Conservation (phyloP, 2,888 invertebrate species). For the Andrena dorsata region DNA sequence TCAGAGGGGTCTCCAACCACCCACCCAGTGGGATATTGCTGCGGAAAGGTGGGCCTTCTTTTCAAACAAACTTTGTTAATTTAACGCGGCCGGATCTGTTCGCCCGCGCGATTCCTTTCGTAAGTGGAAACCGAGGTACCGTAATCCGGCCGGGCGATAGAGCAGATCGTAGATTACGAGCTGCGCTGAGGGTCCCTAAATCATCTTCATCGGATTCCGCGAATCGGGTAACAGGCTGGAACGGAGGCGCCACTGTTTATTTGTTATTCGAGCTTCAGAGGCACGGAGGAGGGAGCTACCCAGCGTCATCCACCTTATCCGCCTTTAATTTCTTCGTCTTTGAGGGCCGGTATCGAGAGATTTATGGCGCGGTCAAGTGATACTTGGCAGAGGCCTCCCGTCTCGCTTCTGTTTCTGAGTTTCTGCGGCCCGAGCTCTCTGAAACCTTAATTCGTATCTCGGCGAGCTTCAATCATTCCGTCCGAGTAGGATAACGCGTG, state of each 20-base stretch:
- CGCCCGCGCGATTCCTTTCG: not conserved
- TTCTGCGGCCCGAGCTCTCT: constrained; percentile 21
- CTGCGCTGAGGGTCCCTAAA: constrained; percentile 27
- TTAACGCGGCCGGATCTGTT: no score
- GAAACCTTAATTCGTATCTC: constrained; percentile 50
- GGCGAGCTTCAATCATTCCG: constrained; percentile 32
- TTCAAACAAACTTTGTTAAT: no score
- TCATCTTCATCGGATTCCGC: constrained; percentile 47
- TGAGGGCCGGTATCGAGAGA: constrained; percentile 69
- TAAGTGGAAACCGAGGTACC: not conserved
- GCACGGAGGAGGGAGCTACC: constrained; percentile 31
- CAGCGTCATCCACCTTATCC: constrained; percentile 49
- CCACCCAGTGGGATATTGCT: not conserved
- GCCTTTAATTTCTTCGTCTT: constrained; percentile 64
- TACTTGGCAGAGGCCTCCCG: constrained; percentile 65
- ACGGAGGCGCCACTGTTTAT: constrained; percentile 59
- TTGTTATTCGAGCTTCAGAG: constrained; percentile 63
- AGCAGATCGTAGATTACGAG: constrained; percentile 10
- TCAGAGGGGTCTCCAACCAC: not conserved
- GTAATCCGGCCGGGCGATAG: constrained; percentile 5
- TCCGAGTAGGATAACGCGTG: not conserved
- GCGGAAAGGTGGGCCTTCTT: no score
- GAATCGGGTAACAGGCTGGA: constrained; percentile 44
- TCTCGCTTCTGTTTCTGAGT: constrained; percentile 5
- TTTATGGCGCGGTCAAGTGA: constrained; percentile 73